phyloP scores from a whole-genome alignment of 2,888 invertebrate species.

The Dasypolia templi region DNA sequence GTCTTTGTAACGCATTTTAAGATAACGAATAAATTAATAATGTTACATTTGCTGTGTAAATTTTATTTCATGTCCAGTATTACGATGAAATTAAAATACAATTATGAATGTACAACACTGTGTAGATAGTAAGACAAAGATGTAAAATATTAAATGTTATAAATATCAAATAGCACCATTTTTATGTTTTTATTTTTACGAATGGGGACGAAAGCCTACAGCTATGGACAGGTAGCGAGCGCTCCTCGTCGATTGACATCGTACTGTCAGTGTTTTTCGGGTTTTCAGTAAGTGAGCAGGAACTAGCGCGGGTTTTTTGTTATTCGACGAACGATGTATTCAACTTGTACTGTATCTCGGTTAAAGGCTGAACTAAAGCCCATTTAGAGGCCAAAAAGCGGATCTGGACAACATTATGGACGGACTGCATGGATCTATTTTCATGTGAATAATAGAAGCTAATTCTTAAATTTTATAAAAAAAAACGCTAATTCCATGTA shows the following conservation, averaged over 20 bases:
- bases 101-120: slow-evolving; percentile 75
- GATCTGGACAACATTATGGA: neutral
- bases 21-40: slow-evolving; percentile 47
- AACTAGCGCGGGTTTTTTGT: neutral
- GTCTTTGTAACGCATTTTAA: slow-evolving; percentile 60
- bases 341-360: neutral
- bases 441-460: too few species aligned
- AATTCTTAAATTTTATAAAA: too few species aligned
- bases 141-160: slow-evolving; percentile 71
- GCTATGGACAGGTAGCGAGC: neutral
- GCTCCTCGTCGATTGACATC: neutral
- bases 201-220: neutral
- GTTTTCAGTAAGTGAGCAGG: neutral
- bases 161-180: slow-evolving; percentile 57
- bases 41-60: slow-evolving; percentile 60
- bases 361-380: neutral
- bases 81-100: slow-evolving; percentile 74
- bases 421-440: too few species aligned
- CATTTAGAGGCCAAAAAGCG: neutral
- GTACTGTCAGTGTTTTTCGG: neutral
- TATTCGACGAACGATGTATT: neutral
- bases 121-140: slow-evolving; percentile 79
- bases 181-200: slow-evolving; percentile 30
- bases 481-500: too few species aligned
- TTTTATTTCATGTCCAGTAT: slow-evolving; percentile 74